Percentiles rank a stretch among this genome's conserved stretches.
phyloP scores from a whole-genome alignment of 2,888 invertebrate genomes.

The Ornithoptera priamus region DNA sequence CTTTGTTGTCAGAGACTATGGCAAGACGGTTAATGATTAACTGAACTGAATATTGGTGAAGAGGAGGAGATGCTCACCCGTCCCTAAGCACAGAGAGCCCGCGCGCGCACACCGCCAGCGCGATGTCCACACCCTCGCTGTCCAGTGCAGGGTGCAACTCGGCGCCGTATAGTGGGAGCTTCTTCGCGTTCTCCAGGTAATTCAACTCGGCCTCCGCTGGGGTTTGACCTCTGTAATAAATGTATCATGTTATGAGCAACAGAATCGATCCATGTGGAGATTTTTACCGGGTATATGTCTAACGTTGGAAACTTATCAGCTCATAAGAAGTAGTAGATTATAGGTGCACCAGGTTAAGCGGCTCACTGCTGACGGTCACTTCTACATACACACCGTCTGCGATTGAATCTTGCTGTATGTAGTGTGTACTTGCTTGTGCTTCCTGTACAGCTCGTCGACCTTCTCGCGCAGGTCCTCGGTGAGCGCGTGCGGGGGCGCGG shows the following conservation, averaged over 20 bases:
- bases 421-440: constrained; percentile 82
- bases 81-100: constrained; percentile 96
- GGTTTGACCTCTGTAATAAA: constrained; percentile 89
- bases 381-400: too few species aligned
- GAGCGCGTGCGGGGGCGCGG: constrained; percentile 89
- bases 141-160: constrained; percentile 97
- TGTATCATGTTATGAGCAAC: not conserved
- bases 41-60: too few species aligned
- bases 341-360: too few species aligned
- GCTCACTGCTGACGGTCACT: too few species aligned
- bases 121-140: constrained; percentile 93
- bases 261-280: too few species aligned
- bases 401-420: too few species aligned
- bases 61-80: constrained; percentile 68
- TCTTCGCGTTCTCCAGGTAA: constrained; percentile 98
- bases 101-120: constrained; percentile 96
- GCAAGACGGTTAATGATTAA: too few species aligned
- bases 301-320: too few species aligned
- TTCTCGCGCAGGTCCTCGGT: constrained; percentile 92
- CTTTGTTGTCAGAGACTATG: too few species aligned
- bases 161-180: constrained; percentile 98
- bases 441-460: constrained; percentile 94
- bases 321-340: too few species aligned
- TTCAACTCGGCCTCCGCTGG: constrained; percentile 98
- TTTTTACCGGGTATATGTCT: too few species aligned